Base-by-base conservation (phyloP, 2,888 invertebrate species). In the Tinea semifulvella region DNA sequence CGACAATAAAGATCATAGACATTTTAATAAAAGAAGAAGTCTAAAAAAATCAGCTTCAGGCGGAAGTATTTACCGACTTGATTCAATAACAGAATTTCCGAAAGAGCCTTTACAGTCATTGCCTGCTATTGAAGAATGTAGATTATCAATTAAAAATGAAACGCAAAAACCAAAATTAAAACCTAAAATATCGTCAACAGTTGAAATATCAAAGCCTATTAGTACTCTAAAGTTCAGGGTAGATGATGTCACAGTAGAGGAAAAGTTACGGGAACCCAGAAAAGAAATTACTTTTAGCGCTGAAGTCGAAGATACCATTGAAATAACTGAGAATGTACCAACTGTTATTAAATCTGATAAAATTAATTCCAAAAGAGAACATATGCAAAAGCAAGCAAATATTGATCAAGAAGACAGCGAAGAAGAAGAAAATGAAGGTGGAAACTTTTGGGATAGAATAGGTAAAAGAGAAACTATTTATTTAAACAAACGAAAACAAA, bases 391-490 rank as follows among this genome's bases (percentile, higher is more conserved):
- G 53, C 48, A 51, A 47, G 53, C 60, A 51, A 48, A 55, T 49
- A 45, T 51, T 46, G 31, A 48, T 45, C 48, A 47, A 46, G 47
- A 50, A 52, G 52, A 52, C 42, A 53, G 42, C 38, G 19, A 49
- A 50, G 47, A 46, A 51, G 45, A 46, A 48, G 45, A 27, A 25
- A 18, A 46, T 45, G 61, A 63, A 11, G 45, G 48, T 55, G 76
- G 74, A 8, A 85, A 88, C 58, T 88, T 88, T 68, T 88, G 88
- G 88, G 81, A 83, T 18, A 82, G 80, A 66, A 85, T 88, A 49
- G 88, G 85, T 3, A 82, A 84, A 52, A 68, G 88, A 48, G 88
- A 88, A 65, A 86, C 87, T n/a, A 66, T 87, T 31, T 85, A 86
- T 56, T 79, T 85, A 58, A 66, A 68, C 44, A 82, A 84, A 54